These are phyloP conservation scores for Coptodon bakossiorum DNA, from an alignment of 2,113 vertebrate genomes.

Conservation along the genomic window DNA sequence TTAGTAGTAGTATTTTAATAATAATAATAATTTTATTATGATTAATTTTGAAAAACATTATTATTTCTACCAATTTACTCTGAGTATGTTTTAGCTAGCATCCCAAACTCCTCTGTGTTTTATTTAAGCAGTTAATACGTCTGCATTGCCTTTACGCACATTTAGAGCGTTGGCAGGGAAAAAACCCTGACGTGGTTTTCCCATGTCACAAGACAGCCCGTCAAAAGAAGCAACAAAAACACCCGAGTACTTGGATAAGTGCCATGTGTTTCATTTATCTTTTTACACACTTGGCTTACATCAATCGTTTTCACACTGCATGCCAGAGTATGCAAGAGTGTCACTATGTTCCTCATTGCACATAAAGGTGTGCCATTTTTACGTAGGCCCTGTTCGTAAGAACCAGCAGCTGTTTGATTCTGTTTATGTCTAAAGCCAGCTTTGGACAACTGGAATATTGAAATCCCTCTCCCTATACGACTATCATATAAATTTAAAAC, in stretches of 20 bases:
- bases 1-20: background rate
- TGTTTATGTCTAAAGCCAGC: accelerated
- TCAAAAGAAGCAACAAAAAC: background rate
- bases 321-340: background rate
- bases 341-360: background rate
- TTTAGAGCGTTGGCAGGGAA: background rate
- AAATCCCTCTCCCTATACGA: background rate
- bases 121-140: background rate
- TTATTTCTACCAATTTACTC: background rate
- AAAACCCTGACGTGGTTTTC: background rate
- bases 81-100: background rate
- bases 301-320: background rate
- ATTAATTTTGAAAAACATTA: background rate
- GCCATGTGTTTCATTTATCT: background rate
- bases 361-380: background rate
- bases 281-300: background rate
- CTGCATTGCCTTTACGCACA: background rate
- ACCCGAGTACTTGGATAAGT: background rate
- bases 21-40: background rate
- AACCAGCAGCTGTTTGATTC: background rate
- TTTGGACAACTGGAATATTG: background rate
- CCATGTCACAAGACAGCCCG: background rate
- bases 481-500: background rate
- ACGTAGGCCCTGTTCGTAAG: background rate
- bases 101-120: background rate